A percentile compares a stretch with the other conserved stretches of the same genome.
Conservation (phyloP, 1,140 invertebrate genomes). For the Drosophila leontia region DNA sequence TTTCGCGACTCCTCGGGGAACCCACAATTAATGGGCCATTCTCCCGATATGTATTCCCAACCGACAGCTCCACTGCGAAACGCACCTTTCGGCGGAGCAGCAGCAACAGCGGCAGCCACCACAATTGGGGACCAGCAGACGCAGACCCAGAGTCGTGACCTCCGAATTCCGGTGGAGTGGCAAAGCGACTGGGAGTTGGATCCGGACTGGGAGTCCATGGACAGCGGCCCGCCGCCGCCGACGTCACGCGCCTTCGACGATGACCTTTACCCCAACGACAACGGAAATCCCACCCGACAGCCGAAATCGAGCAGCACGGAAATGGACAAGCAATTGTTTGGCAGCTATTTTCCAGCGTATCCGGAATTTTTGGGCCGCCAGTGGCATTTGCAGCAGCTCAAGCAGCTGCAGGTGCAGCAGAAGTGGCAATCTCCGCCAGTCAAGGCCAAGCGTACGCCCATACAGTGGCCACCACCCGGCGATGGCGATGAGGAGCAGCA, state of each 20-base stretch:
- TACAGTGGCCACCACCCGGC: conserved; percentile 24
- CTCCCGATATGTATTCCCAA: conserved; percentile 17
- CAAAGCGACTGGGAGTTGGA: conserved; percentile 28
- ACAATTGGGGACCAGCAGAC: conserved; percentile 10
- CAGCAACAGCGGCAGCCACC: neutral
- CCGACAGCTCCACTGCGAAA: conserved; percentile 50
- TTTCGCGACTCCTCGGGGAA: conserved; percentile 35
- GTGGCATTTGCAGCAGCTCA: conserved; percentile 33
- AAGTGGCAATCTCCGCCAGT: conserved; percentile 66
- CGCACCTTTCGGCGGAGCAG: conserved; percentile 38
- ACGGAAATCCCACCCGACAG: conserved; percentile 58
- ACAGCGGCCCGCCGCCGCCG: conserved; percentile 1
- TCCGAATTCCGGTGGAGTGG: conserved; percentile 26
- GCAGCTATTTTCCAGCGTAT: conserved; percentile 49
- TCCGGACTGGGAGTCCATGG: conserved; percentile 17
- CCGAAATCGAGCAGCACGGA: conserved; percentile 54
- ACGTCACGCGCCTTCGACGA: conserved; percentile 27
- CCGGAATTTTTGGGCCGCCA: conserved; percentile 34
- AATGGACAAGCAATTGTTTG: conserved; percentile 53
- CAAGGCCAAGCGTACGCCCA: conserved; percentile 32
- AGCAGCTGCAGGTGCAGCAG: conserved; percentile 55
- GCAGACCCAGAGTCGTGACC: conserved; percentile 9
- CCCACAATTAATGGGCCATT: conserved; percentile 41
- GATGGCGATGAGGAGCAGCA: conserved; percentile 4
- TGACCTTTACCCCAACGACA: conserved; percentile 40